Evolutionary conservation across 2,113 vertebrate species (phyloP), one percentile per base, ranked within the genome.

Genomic region (Upupa epops): DNA sequence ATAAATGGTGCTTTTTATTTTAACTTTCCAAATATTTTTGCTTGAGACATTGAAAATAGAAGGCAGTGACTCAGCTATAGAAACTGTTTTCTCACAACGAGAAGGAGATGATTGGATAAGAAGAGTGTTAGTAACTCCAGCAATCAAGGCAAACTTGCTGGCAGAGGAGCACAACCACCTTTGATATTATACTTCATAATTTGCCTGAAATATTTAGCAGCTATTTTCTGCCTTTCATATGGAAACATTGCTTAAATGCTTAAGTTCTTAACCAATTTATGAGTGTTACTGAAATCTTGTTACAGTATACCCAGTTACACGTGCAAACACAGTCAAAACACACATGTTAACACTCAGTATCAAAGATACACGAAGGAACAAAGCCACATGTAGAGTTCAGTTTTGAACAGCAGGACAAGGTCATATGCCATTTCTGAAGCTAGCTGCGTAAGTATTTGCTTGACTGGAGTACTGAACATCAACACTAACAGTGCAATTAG

Each of bases 181-280:
- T 70, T 69, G 40, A 31, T 21, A 49, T 29, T 45, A 8, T 17
- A 37, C 32, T 48, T 64, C 12, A 37, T 31, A 59, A 66, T 68
- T 60, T 72, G 60, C 16, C 34, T 40, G 34, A 56, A 89, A 65
- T 70, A 66, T 6, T 3, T 16, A 52, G 46, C 4, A 58, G 46
- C 22, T 0, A 63, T 59, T 73, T 70, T 29, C 22, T 63, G 61
- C 2, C 1, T 1, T 3, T 1, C 2, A 22, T 24, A 20, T 1
- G 0, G 16, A 74, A 81, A 90, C 66, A 32, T 0, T 36, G 2
- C 21, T 58, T 56, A 42, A 70, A 59, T 70, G 63, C 54, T 54
- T 75, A 32, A 42, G 21, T 16, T 61, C 16, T 45, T 81, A n/a
- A 21, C 1, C 26, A 34, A 36, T 31, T 69, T 58, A 69, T 65